Evolutionary conservation across 2,797 vertebrate genomes (phyloP).

Genomic region (Odontamblyopus rebecca): DNA sequence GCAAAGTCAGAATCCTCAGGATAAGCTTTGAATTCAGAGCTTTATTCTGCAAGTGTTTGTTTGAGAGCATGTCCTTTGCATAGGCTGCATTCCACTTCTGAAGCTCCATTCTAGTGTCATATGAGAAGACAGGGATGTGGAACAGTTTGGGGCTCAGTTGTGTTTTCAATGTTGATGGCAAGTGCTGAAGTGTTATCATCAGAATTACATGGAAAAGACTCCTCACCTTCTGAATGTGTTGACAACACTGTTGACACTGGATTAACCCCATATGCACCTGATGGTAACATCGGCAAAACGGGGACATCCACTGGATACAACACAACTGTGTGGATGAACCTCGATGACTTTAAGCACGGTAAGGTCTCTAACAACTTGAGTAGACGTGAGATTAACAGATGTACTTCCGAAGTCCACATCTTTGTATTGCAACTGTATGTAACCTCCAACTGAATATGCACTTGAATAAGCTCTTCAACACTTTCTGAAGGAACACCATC

Average conservation of each 20-base stretch:
- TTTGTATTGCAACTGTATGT: too few species aligned
- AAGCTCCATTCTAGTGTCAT: background rate
- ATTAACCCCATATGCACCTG: too few species aligned
- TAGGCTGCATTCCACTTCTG: background rate
- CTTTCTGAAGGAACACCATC: too few species aligned
- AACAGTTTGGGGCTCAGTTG: background rate
- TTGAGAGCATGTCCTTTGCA: background rate
- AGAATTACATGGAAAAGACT: background rate
- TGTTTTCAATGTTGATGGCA: background rate
- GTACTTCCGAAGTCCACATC: too few species aligned
- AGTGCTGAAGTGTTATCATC: background rate
- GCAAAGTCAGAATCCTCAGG: background rate
- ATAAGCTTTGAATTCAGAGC: background rate
- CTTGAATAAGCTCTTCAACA: too few species aligned
- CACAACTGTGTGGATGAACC: background rate
- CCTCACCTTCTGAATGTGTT: background rate
- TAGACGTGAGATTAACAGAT: too few species aligned
- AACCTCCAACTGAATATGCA: too few species aligned
- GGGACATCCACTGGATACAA: slow-evolving; percentile 2
- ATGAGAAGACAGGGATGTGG: background rate
- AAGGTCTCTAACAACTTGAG: slow-evolving; percentile 10
- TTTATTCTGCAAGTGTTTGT: background rate
- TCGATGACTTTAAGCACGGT: slow-evolving; percentile 10
- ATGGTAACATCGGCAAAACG: background rate
- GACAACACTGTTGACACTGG: background rate